Evolutionary conservation across 64 coral and sea anemone species (phyloP), one percentile per base, ranked within the genome.

Genomic region (Pachyseris speciosa): DNA sequence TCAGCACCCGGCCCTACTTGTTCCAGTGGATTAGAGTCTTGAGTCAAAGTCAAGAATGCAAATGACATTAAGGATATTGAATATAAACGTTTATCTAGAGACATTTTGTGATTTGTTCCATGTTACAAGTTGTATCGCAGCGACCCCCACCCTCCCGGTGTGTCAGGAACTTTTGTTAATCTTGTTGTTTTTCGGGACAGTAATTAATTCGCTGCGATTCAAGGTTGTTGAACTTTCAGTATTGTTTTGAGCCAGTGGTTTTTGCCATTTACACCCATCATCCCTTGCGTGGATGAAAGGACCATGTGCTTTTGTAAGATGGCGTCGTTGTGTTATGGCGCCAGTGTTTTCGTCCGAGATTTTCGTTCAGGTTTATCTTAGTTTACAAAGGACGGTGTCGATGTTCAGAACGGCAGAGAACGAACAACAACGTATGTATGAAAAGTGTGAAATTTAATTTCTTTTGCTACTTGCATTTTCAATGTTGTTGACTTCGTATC

Each of bases 1-100:
- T 34, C 92, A 94, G 42, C 50, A 85, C 5, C 65, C 83, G 11
- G 92, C 92, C 26, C 27, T 92, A 84, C 79, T 92, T 59, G 79
- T 76, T 44, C 86, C 86, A 75, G 52, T 88, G 70, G 86, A 88
- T 26, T 60, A 59, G 59, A 90, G 43, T 80, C 42, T 74, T 40
- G 69, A 90, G 88, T 19, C 40, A 39, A 60, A 83, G 63, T 78
- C 52, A 77, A 90, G 75, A 42, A 37, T 52, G 47, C 27, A 5
- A 75, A 27, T 51, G 27, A 76, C 42, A 45, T 45, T 45, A 45
- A 45, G 43, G 43, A 45, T 45, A 11, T 45, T 45, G 43, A 45
- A 45, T 45, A 45, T 45, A 45, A 45, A 45, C 43, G 43, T 45
- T 45, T 45, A 45, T 64, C 59, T 60, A 20, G 16, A 60, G 16